These are phyloP conservation scores for Tetranychus urticae DNA, from an alignment of 1,140 invertebrate genomes.

Conservation along the genomic window DNA sequence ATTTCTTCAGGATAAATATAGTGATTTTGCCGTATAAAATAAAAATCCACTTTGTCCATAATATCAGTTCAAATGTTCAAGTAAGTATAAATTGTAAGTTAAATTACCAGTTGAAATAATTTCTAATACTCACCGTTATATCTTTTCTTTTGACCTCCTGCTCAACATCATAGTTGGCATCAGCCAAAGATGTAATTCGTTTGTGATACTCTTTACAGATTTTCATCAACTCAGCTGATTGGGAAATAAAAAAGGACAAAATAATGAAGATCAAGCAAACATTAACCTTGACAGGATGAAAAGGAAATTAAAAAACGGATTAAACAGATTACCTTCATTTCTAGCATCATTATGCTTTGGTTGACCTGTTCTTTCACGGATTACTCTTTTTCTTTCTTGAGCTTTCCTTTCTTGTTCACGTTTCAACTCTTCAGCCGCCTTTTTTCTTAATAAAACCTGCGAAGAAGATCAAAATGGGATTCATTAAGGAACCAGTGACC, in stretches of 20 bases:
- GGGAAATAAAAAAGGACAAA: neutral
- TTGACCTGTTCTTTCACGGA: constrained; percentile 78
- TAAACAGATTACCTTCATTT: constrained; percentile 40
- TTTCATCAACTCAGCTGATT: constrained; percentile 80
- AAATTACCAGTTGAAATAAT: too few species aligned
- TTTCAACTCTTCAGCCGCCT: constrained; percentile 97
- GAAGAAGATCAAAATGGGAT: neutral
- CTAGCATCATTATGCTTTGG: constrained; percentile 67
- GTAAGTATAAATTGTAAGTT: too few species aligned
- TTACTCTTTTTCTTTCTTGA: constrained; percentile 86
- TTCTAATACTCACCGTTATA: neutral
- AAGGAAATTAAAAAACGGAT: neutral
- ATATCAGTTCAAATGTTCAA: too few species aligned
- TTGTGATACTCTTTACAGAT: constrained; percentile 84
- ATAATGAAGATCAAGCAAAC: neutral
- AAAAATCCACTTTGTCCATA: too few species aligned
- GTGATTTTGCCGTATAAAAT: too few species aligned
- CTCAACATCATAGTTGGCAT: constrained; percentile 97
- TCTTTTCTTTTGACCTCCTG: constrained; percentile 38
- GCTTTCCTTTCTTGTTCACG: constrained; percentile 97
- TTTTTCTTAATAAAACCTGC: constrained; percentile 78
- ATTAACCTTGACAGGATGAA: neutral
- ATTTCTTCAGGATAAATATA: too few species aligned
- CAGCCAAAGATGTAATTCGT: constrained; percentile 68
- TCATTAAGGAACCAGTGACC: too few species aligned